phyloP scores from a whole-genome alignment of 2,113 vertebrate species.

The Corythornis madagascariensis region DNA sequence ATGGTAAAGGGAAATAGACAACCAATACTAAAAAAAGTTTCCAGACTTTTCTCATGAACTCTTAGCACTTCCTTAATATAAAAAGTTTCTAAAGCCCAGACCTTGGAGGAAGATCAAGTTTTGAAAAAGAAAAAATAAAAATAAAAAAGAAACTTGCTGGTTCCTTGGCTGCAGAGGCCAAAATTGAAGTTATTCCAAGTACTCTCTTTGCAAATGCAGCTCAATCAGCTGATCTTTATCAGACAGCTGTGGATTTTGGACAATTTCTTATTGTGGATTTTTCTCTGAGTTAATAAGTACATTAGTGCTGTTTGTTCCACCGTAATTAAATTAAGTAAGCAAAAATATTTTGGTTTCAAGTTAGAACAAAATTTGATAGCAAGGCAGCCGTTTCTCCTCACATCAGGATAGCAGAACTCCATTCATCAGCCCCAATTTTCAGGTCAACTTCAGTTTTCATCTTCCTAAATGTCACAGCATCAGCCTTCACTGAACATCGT shows the following conservation, averaged over 20 bases:
- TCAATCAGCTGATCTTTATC: neutral
- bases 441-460: neutral
- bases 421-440: neutral
- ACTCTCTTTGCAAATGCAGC: neutral
- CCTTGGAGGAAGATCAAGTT: neutral
- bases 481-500: neutral
- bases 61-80: constrained; percentile 26
- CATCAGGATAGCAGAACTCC: neutral
- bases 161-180: neutral
- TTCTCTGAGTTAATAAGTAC: constrained; percentile 26
- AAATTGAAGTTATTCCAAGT: neutral
- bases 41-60: neutral
- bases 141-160: neutral
- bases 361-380: neutral
- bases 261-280: neutral
- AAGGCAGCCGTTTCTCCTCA: neutral
- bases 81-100: neutral
- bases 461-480: neutral
- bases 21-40: neutral
- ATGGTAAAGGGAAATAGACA: neutral
- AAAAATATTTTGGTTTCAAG: constrained; percentile 15
- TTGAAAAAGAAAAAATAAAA: neutral
- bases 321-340: neutral
- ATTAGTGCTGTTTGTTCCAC: constrained; percentile 38
- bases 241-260: constrained; percentile 7